These are phyloP conservation scores for Drosophila lutescens DNA, from an alignment of 2,888 invertebrate species.

Conservation along the genomic window DNA sequence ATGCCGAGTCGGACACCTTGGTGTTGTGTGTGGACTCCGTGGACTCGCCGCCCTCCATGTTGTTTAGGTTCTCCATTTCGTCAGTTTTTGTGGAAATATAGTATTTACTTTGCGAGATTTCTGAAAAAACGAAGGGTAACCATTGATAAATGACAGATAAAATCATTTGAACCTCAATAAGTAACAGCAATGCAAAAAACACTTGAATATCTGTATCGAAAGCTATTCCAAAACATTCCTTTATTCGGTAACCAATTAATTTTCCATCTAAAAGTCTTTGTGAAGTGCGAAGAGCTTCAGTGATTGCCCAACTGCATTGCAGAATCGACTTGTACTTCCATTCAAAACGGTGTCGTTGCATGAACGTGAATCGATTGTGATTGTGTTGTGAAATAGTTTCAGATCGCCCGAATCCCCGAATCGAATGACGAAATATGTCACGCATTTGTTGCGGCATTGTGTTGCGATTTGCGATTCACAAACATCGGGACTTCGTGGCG, in stretches of 20 bases:
- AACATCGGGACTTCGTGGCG: neutral
- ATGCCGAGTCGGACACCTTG: conserved; percentile 90
- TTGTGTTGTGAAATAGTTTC: conserved; percentile 3
- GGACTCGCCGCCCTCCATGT: conserved; percentile 82
- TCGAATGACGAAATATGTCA: conserved; percentile 13
- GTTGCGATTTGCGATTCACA: conserved; percentile 5
- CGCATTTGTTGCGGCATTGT: conserved; percentile 9
- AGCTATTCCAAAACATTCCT: neutral
- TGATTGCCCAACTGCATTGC: neutral
- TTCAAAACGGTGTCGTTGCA: neutral
- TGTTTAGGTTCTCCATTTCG: conserved; percentile 22
- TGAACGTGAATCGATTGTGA: neutral
- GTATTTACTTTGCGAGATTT: neutral
- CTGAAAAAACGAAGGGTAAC: neutral
- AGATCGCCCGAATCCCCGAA: conserved; percentile 2
- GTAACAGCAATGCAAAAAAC: too few relatives aligned
- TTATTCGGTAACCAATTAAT: neutral
- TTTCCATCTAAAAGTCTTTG: neutral
- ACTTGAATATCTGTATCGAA: too few relatives aligned
- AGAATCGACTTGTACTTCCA: neutral
- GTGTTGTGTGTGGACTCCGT: conserved; percentile 82
- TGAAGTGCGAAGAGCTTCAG: neutral
- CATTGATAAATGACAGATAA: neutral
- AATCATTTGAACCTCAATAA: too few relatives aligned
- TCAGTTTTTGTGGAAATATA: neutral